Evolutionary conservation across 2,888 invertebrate genomes (phyloP).

Genomic region (Abscondita cerata): DNA sequence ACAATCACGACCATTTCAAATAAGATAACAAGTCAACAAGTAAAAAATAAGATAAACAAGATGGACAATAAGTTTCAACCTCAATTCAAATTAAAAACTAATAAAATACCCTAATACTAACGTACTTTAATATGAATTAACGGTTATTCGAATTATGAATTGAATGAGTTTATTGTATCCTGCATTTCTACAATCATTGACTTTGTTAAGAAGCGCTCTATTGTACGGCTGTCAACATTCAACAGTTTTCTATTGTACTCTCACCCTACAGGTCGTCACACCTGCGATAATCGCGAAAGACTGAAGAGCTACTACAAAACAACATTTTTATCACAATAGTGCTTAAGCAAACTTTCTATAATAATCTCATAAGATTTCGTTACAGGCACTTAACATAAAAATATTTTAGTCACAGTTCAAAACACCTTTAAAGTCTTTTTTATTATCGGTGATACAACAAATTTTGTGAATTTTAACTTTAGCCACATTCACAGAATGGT

Average conservation of each 20-base stretch:
- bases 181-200: background rate
- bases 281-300: constrained; percentile 27
- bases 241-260: constrained; percentile 30
- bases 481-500: too few species aligned
- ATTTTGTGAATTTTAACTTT: too few species aligned
- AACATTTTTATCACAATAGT: constrained; percentile 16
- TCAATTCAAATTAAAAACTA: background rate
- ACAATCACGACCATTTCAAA: too few species aligned
- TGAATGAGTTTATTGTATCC: constrained; percentile 4
- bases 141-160: constrained; percentile 4
- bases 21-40: too few species aligned
- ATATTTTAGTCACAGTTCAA: too few species aligned
- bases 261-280: constrained; percentile 25
- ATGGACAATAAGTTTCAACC: too few species aligned
- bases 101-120: background rate
- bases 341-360: constrained; percentile 1
- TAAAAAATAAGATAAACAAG: too few species aligned
- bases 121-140: background rate
- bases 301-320: constrained; percentile 18
- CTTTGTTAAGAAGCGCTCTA: constrained; percentile 14
- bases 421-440: too few species aligned
- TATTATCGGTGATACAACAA: too few species aligned
- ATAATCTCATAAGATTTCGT: too few species aligned
- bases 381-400: too few species aligned
- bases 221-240: constrained; percentile 28